These are phyloP conservation scores for Scaeva pyrastri DNA, from an alignment of 2,888 invertebrate genomes.

Conservation along the genomic window DNA sequence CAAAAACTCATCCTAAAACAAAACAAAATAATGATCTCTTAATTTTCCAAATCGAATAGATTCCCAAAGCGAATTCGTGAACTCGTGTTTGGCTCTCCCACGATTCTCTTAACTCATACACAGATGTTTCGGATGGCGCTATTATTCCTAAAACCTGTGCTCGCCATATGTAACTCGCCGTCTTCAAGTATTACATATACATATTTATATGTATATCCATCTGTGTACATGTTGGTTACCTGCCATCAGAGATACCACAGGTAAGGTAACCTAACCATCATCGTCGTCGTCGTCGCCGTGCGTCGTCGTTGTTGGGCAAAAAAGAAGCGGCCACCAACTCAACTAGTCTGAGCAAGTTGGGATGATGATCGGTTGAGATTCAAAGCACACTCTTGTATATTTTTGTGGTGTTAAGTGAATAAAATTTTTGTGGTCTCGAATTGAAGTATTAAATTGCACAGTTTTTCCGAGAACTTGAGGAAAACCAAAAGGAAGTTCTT, in stretches of 20 bases:
- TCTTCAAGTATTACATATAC: neutral
- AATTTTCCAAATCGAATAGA: neutral
- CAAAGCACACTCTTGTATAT: conserved; percentile 48
- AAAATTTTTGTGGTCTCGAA: conserved; percentile 28
- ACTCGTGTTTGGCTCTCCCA: conserved; percentile 46
- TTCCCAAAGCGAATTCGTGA: neutral
- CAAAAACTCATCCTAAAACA: neutral
- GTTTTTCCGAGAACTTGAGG: neutral
- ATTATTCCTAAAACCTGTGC: conserved; percentile 50
- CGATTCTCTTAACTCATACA: conserved; percentile 55
- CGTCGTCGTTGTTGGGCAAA: conserved; percentile 25
- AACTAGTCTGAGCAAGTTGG: conserved; percentile 71
- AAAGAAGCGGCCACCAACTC: conserved; percentile 66
- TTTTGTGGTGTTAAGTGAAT: conserved; percentile 40
- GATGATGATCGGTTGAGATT: conserved; percentile 69
- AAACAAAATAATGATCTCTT: conserved; percentile 22
- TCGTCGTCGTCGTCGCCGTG: conserved; percentile 24
- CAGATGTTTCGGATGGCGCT: conserved; percentile 50
- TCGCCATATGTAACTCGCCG: conserved; percentile 36
- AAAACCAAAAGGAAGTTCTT: neutral
- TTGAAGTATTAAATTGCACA: neutral
- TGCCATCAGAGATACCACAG: conserved; percentile 55
- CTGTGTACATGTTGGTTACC: conserved; percentile 27
- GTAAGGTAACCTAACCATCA: conserved; percentile 61
- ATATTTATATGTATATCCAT: neutral